Base-by-base conservation (phyloP, 2,113 vertebrate genomes). In the Mesoclemmys tuberculata region DNA sequence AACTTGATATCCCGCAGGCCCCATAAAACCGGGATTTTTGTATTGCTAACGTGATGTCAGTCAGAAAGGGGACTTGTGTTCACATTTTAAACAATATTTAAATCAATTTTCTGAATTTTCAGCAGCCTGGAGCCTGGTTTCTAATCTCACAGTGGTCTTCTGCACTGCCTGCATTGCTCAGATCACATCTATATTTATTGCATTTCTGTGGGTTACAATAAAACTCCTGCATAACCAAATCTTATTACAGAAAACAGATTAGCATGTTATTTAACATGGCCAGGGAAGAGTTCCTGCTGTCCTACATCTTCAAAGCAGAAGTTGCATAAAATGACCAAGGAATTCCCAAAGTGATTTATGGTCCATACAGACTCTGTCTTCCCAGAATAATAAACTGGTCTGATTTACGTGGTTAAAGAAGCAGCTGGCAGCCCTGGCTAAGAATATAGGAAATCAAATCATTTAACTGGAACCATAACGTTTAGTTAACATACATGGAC, bases 381-480 rank as follows among this genome's bases (percentile, higher is more conserved):
- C 78, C 61, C 87, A 48, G 71, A 78, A 85, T 85, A 38, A 52
- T 13, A 24, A 77, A 44, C 46, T 38, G 49, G 4, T 64, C 55
- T 18, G 26, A 3, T 38, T n/a, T 24, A 2, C 6, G 1, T 5
- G 21, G 81, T 19, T 8, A 1, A 2, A 93, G 89, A 88, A 84
- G 86, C 64, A 80, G 79, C 87, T 35, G 93, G 84, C 11, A 24
- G 75, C 0, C 24, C 2, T 46, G 27, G 89, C 22, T 5, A 13
- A 0, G 22, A 85, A 7, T 14, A 4, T 1, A 6, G 55, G 27
- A 55, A 49, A 54, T 3, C 0, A 0, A 13, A 8, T 1, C 10
- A 80, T 54, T 2, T 1, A 0, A 3, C 1, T 21, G 80, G 75
- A 46, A 38, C 80, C 54, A 10, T 21, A 9, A 44, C 77, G 35